These are phyloP conservation scores for Serilophus lunatus DNA, from an alignment of 2,113 vertebrate genomes.

Conservation along the genomic window DNA sequence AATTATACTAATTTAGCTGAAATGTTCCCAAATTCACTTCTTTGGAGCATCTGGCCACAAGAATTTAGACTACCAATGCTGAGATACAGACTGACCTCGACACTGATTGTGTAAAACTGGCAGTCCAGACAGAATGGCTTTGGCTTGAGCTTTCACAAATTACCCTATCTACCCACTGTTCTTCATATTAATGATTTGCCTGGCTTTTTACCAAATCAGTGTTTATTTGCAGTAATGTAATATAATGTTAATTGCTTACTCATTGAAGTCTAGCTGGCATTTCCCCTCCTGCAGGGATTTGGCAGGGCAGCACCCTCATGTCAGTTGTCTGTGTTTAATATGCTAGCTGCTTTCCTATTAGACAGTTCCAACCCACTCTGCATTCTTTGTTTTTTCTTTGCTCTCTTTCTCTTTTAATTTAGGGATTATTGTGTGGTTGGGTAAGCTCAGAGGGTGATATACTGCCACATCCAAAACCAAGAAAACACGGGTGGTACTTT, in stretches of 20 bases:
- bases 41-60: background rate
- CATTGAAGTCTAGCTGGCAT: constrained; percentile 21
- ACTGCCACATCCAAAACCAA: constrained; percentile 58
- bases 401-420: constrained; percentile 47
- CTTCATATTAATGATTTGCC: background rate
- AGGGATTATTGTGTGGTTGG: constrained; percentile 16
- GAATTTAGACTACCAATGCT: background rate
- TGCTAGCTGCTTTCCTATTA: constrained; percentile 61
- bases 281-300: background rate
- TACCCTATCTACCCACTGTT: background rate
- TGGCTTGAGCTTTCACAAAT: background rate
- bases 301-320: background rate
- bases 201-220: background rate
- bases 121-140: background rate
- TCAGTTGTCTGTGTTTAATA: background rate
- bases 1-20: background rate
- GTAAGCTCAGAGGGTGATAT: constrained; percentile 25
- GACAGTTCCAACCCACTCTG: constrained; percentile 10
- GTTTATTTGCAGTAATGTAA: background rate
- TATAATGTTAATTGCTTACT: constrained; percentile 20
- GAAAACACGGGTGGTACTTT: constrained; percentile 31
- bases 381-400: constrained; percentile 64
- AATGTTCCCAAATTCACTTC: background rate
- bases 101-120: background rate
- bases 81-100: background rate